These are phyloP conservation scores for Pagrus major DNA, from an alignment of 2,113 vertebrate species.

Conservation along the genomic window DNA sequence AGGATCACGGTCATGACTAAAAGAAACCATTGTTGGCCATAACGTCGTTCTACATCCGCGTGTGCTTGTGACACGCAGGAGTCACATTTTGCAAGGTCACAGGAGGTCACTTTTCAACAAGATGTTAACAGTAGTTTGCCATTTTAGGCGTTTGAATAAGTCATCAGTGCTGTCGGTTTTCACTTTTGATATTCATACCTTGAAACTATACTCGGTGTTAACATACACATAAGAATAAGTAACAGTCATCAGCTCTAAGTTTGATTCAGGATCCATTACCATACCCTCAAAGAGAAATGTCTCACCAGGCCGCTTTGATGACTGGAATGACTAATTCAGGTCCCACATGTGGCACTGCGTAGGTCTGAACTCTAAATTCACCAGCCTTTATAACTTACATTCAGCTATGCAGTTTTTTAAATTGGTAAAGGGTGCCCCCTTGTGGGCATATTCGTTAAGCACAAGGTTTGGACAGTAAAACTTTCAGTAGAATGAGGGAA, in stretches of 20 bases:
- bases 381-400: too few relatives aligned
- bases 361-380: not conserved
- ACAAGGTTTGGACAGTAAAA: not conserved
- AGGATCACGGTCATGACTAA: not conserved
- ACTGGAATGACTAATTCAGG: not conserved
- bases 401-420: not conserved
- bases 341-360: not conserved
- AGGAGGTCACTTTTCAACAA: not conserved
- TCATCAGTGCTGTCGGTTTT: not conserved
- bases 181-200: too few relatives aligned
- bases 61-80: not conserved
- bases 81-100: not conserved
- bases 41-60: not conserved
- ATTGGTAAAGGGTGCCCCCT: constrained; percentile 25
- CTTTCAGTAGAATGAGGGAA: not conserved
- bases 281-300: not conserved
- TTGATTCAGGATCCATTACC: not conserved
- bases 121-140: not conserved
- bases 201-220: not conserved
- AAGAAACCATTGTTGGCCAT: not conserved
- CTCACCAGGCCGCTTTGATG: not conserved
- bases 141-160: not conserved
- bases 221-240: not conserved
- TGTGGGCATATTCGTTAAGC: not conserved
- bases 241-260: not conserved